A percentile compares a stretch with the other conserved stretches of the same genome.
These are phyloP conservation scores for Hormaphis cornu DNA, from an alignment of 1,140 invertebrate genomes.

Conservation along the genomic window DNA sequence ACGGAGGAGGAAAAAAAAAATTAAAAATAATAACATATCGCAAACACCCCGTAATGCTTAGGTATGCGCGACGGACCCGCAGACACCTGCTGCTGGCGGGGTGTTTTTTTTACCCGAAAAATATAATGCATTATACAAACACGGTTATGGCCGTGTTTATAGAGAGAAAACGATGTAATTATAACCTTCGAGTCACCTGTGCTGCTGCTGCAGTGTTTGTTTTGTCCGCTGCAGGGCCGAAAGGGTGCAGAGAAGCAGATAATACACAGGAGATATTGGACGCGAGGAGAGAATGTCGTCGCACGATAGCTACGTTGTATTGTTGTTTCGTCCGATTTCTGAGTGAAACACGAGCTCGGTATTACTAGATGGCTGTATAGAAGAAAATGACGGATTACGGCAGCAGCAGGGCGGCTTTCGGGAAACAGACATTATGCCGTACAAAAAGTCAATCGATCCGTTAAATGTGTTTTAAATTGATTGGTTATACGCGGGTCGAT, in stretches of 20 bases:
- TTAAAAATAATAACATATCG: conserved; percentile 19
- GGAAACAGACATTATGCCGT: too few relatives aligned
- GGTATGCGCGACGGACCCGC: conserved; percentile 18
- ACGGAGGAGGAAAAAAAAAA: background rate
- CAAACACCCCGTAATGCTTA: background rate
- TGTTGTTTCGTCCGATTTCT: too few relatives aligned
- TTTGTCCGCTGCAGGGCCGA: background rate
- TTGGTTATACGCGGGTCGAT: too few relatives aligned
- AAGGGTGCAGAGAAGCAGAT: too few relatives aligned
- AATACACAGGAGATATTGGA: too few relatives aligned
- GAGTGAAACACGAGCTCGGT: too few relatives aligned
- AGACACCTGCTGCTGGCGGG: background rate
- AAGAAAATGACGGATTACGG: too few relatives aligned
- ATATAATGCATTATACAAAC: background rate
- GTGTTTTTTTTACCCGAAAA: background rate
- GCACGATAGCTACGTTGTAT: too few relatives aligned
- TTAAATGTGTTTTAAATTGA: too few relatives aligned
- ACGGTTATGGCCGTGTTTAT: conserved; percentile 11
- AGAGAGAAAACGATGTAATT: conserved; percentile 15
- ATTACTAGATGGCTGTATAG: too few relatives aligned
- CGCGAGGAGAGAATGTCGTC: background rate
- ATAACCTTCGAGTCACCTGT: conserved; percentile 20
- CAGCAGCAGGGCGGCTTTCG: too few relatives aligned
- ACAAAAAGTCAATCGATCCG: too few relatives aligned
- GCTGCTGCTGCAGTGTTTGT: conserved; percentile 12